These are phyloP conservation scores for Cetoscarus ocellatus DNA, from an alignment of 2,797 vertebrate genomes.

Conservation along the genomic window DNA sequence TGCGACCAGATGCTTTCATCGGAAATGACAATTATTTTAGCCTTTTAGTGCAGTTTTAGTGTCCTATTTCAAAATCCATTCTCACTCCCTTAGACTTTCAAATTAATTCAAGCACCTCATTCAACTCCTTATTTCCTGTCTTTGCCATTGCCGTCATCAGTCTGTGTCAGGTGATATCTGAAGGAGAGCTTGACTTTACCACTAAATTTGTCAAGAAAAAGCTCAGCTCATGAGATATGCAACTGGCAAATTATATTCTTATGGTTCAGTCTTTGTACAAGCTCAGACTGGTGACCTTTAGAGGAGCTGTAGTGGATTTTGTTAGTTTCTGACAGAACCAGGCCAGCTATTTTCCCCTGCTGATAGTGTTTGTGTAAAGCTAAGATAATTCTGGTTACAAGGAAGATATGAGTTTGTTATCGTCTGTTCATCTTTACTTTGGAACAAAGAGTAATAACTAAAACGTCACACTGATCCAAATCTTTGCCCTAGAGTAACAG, in stretches of 20 bases:
- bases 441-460: not conserved
- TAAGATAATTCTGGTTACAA: not conserved
- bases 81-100: too few species aligned
- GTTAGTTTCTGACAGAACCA: not conserved
- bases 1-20: not conserved
- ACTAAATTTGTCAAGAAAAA: not conserved
- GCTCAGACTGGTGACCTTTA: not conserved
- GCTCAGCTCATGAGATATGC: not conserved
- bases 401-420: not conserved
- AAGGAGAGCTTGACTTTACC: not conserved
- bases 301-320: not conserved
- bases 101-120: too few species aligned
- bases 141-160: too few species aligned
- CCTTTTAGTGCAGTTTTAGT: not conserved
- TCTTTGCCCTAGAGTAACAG: not conserved
- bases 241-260: not conserved
- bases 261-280: not conserved
- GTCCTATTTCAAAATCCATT: too few species aligned
- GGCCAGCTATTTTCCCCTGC: not conserved
- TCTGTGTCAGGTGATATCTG: not conserved
- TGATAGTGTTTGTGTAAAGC: not conserved
- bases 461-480: not conserved
- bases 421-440: not conserved
- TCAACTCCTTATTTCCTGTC: too few species aligned
- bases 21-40: not conserved